These are phyloP conservation scores for Drosophila bocki DNA, from an alignment of 1,140 invertebrate genomes.

Conservation along the genomic window DNA sequence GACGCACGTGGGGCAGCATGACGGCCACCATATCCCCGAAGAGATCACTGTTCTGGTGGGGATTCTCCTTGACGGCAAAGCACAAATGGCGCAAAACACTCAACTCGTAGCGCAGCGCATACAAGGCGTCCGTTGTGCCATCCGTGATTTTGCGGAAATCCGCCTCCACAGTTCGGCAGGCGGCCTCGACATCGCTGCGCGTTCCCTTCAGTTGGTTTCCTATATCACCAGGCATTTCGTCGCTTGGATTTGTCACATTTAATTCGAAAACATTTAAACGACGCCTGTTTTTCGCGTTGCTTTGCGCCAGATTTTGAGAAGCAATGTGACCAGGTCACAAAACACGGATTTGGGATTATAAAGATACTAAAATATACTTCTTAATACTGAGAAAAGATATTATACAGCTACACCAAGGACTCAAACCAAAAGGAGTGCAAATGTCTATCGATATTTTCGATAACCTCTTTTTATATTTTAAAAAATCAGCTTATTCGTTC, in stretches of 20 bases:
- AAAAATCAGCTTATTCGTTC: neutral
- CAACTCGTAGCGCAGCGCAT: slow-evolving; percentile 23
- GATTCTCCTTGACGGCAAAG: slow-evolving; percentile 49
- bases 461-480: neutral
- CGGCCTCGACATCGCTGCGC: slow-evolving; percentile 28
- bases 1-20: slow-evolving; percentile 51
- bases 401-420: neutral
- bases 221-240: slow-evolving; percentile 41
- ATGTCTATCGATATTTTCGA: neutral
- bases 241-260: slow-evolving; percentile 13
- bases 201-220: slow-evolving; percentile 30
- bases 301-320: slow-evolving; percentile 41
- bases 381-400: neutral
- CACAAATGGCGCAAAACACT: slow-evolving; percentile 53
- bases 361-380: neutral
- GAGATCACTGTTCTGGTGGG: slow-evolving; percentile 42
- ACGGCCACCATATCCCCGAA: slow-evolving; percentile 48
- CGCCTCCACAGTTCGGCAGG: neutral
- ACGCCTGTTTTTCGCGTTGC: slow-evolving; percentile 37
- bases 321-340: neutral
- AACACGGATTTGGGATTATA: neutral
- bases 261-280: slow-evolving; percentile 1
- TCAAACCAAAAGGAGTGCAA: neutral
- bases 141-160: slow-evolving; percentile 5
- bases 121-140: neutral